A percentile compares a stretch with the other conserved stretches of the same genome.
phyloP scores from a whole-genome alignment of 2,113 vertebrate species.

The Orientallactaga bullata region DNA sequence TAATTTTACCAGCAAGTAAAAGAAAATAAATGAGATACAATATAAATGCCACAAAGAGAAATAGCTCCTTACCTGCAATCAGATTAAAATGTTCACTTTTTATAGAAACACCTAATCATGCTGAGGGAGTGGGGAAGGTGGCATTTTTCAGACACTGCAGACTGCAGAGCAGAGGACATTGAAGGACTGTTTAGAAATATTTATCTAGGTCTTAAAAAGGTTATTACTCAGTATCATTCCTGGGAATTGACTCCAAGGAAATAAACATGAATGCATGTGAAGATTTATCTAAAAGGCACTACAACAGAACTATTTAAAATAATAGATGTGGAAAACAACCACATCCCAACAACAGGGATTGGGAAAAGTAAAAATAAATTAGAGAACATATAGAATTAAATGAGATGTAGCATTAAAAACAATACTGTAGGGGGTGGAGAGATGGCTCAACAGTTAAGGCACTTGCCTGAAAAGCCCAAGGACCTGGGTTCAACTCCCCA shows the following conservation, averaged over 20 bases:
- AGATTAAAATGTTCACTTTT: constrained; percentile 49
- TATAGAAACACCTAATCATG: not conserved
- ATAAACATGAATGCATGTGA: not conserved
- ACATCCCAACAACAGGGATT: not conserved
- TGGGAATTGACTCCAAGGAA: constrained; percentile 28
- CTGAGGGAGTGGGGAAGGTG: not conserved
- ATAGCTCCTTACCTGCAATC: not conserved
- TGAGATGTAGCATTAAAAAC: not conserved
- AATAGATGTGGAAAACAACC: constrained; percentile 15
- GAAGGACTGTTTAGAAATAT: constrained; percentile 38
- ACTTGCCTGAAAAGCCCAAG: no score
- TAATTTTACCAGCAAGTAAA: constrained; percentile 38
- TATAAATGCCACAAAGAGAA: constrained; percentile 49
- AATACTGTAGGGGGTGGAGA: not conserved
- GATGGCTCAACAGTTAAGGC: no score
- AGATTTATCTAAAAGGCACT: not conserved
- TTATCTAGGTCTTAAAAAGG: constrained; percentile 47
- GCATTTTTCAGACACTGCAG: constrained; percentile 49
- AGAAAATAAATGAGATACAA: constrained; percentile 38
- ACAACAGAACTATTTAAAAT: constrained; percentile 42
- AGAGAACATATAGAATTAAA: not conserved
- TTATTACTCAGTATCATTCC: not conserved
- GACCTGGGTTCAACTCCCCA: no score
- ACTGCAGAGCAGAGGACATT: not conserved
- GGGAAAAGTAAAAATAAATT: constrained; percentile 59